Evolutionary conservation across 2,113 vertebrate species (phyloP).

Genomic region (Erythrocercus mccallii): DNA sequence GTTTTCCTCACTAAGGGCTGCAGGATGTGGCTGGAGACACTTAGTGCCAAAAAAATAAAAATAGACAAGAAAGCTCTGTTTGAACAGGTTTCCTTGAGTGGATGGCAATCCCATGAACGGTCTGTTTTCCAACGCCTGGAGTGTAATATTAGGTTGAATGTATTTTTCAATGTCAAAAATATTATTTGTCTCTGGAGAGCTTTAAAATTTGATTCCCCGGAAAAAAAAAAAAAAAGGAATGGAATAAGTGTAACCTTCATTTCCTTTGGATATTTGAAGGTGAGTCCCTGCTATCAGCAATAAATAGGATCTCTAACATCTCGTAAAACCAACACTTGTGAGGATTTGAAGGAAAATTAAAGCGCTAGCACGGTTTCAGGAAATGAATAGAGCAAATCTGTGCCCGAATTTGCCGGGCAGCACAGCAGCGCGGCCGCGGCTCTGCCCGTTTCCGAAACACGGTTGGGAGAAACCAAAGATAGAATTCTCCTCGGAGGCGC

Average conservation of each 20-base stretch:
- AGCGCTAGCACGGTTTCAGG: not conserved
- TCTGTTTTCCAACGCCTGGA: constrained; percentile 2
- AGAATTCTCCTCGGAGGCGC: not conserved
- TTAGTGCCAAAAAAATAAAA: constrained; percentile 16
- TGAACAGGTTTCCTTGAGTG: constrained; percentile 1
- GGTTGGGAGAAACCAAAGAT: not conserved
- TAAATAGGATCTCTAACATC: constrained; percentile 27
- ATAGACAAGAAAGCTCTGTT: constrained; percentile 35
- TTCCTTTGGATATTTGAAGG: constrained; percentile 45
- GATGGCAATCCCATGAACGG: constrained; percentile 10
- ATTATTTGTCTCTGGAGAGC: constrained; percentile 28
- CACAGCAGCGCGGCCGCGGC: not conserved
- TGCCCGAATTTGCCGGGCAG: not conserved
- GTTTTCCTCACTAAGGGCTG: not conserved
- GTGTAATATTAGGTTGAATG: constrained; percentile 28
- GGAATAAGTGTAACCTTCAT: constrained; percentile 7
- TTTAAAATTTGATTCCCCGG: constrained; percentile 6
- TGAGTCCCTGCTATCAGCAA: not conserved
- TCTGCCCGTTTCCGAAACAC: not conserved
- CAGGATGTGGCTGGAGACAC: constrained; percentile 1
- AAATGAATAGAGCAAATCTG: not conserved
- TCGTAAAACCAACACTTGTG: not conserved
- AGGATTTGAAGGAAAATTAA: constrained; percentile 2
- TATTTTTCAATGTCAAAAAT: constrained; percentile 52
- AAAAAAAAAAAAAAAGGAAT: not conserved